Evolutionary conservation across 2,113 vertebrate species (phyloP).

Genomic region (Oryzias curvinotus): DNA sequence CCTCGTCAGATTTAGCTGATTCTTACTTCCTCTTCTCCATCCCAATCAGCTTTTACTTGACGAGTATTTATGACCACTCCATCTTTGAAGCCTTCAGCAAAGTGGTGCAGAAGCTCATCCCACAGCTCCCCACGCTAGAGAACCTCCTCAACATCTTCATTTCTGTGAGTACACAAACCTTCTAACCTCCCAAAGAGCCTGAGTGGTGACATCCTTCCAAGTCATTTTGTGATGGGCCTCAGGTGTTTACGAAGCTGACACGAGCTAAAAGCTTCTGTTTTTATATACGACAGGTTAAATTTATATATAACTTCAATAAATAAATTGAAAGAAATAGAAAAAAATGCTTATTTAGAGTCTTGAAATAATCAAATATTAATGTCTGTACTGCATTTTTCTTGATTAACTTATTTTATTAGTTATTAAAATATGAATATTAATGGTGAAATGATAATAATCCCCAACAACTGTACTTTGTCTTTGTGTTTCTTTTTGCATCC

Average conservation of each 20-base stretch:
- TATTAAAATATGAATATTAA: no score
- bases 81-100: conserved; percentile 99
- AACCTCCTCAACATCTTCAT: conserved; percentile 99
- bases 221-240: not conserved
- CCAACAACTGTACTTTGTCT: not conserved
- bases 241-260: not conserved
- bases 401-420: no score
- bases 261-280: not conserved
- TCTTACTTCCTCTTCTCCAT: conserved; percentile 27
- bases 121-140: conserved; percentile 96
- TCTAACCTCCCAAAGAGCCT: not conserved
- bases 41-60: conserved; percentile 94
- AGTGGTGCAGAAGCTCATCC: conserved; percentile 99
- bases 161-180: conserved; percentile 84
- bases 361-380: not conserved
- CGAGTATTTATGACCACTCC: conserved; percentile 99
- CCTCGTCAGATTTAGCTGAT: conserved; percentile 4
- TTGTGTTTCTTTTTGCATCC: not conserved
- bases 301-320: no score
- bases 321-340: no score
- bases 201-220: no score
- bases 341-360: no score
- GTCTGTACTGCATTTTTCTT: not conserved
- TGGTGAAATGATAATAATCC: not conserved
- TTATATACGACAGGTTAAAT: no score